These are phyloP conservation scores for Alcedo quadribrachys DNA, from an alignment of 2,797 vertebrate species.

Conservation along the genomic window DNA sequence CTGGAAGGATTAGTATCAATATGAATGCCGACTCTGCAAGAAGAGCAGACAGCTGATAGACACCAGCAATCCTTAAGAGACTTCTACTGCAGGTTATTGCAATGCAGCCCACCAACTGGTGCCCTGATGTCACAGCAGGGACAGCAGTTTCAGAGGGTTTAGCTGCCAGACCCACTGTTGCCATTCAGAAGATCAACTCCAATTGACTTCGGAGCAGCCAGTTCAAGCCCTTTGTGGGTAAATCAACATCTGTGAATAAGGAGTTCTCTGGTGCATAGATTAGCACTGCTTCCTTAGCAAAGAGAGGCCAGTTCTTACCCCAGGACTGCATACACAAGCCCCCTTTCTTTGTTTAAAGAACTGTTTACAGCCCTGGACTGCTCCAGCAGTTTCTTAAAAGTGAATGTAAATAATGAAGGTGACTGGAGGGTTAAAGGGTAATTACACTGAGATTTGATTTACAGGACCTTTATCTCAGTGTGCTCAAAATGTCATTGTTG, in stretches of 20 bases:
- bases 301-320: not conserved
- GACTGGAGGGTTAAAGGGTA: not conserved
- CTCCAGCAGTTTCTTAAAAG: not conserved
- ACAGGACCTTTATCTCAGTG: not conserved
- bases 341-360: not conserved
- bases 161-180: not conserved
- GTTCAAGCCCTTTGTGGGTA: constrained; percentile 3
- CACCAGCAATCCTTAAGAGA: not conserved
- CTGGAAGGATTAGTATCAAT: no score
- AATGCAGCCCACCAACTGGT: not conserved
- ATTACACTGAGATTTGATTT: not conserved
- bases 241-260: not conserved
- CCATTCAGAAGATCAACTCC: not conserved
- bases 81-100: not conserved
- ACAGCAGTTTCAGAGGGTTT: not conserved
- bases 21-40: not conserved
- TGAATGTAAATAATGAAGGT: not conserved
- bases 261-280: not conserved
- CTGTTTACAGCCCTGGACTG: not conserved
- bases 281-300: not conserved
- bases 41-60: not conserved
- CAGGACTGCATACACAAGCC: not conserved
- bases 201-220: not conserved
- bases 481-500: not conserved
- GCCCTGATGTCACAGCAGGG: not conserved